Percentiles rank a stretch among this genome's conserved stretches.
phyloP scores from a whole-genome alignment of 2,113 vertebrate genomes.

The Eurypyga helias region DNA sequence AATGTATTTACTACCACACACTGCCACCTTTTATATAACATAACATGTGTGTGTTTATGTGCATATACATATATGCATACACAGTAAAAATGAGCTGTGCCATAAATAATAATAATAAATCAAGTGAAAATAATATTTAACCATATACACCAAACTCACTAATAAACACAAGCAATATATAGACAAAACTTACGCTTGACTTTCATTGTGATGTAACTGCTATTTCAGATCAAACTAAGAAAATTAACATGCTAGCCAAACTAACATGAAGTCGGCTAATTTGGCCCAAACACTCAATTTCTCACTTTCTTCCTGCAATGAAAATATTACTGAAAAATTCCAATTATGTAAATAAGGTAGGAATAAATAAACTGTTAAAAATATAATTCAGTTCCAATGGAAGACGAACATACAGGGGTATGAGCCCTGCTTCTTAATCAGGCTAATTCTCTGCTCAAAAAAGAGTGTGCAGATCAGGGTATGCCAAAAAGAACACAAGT shows the following conservation, averaged over 20 bases:
- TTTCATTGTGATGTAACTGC: constrained; percentile 57
- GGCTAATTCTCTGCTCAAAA: not conserved
- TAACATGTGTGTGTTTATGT: constrained; percentile 26
- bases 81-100: constrained; percentile 41
- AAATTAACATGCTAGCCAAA: constrained; percentile 61
- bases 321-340: constrained; percentile 41
- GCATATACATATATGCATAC: not conserved
- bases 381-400: not conserved
- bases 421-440: not conserved
- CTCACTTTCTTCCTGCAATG: constrained; percentile 48
- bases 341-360: not conserved
- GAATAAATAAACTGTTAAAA: constrained; percentile 10
- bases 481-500: not conserved
- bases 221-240: constrained; percentile 54
- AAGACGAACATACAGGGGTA: not conserved
- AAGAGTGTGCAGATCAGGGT: rapidly evolving
- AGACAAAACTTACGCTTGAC: constrained; percentile 55
- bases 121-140: constrained; percentile 13
- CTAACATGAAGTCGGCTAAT: constrained; percentile 40
- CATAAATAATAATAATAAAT: constrained; percentile 69
- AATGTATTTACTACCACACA: constrained; percentile 51
- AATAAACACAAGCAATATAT: constrained; percentile 41
- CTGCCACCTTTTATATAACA: constrained; percentile 36
- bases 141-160: not conserved
- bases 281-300: constrained; percentile 48